Evolutionary conservation across 2,113 vertebrate species (phyloP), one percentile per base, ranked within the genome.

Genomic region (Aplodontia rufa): DNA sequence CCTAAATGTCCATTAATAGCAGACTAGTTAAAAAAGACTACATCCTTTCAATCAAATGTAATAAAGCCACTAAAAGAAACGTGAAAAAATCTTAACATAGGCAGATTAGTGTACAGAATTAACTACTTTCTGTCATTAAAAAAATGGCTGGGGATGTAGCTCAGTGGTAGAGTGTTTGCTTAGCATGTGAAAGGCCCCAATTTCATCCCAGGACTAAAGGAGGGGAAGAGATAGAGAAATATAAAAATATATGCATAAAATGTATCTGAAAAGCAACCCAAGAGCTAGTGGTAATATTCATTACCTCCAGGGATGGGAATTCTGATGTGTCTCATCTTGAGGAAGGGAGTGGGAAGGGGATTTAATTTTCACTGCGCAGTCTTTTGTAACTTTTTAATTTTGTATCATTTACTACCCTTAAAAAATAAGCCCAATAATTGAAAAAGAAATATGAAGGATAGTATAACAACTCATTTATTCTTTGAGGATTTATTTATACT

Each of bases 401-500:
- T 92, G 47, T 86, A 68, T 81, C 49, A 72, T 35, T 3, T 79
- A 13, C 74, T 90, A 87, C 6, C 19, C 13, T 81, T 3, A 87
- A 72, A 94, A 81, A 74, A 49, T 58, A 96, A 80, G 40, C 7
- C 60, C 87, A 49, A 76, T 81, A 62, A 71, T 76, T 81, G 5
- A 53, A 55, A 87, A 89, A 89, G 30, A 55, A 95, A 79, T 96
- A 68, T 30, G 42, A 12, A 62, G 42, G 60, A 10, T 83, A 62
- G 42, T 60, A 35, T 47, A 87, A 78, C 8, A 76, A 90, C 45
- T 90, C 55, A 55, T 87, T 87, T 62, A 79, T 89, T 87, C 47
- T 95, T 94, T 92, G 40, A 83, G 42, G 55, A 55, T 62, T 87
- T 91, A 64, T 71, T 83, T 94, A 90, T 49, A 83, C 37, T 90